Percentiles rank a stretch among this genome's conserved stretches.
These are phyloP conservation scores for Ailurus styani DNA, from an alignment of 2,113 vertebrate species.

Conservation along the genomic window DNA sequence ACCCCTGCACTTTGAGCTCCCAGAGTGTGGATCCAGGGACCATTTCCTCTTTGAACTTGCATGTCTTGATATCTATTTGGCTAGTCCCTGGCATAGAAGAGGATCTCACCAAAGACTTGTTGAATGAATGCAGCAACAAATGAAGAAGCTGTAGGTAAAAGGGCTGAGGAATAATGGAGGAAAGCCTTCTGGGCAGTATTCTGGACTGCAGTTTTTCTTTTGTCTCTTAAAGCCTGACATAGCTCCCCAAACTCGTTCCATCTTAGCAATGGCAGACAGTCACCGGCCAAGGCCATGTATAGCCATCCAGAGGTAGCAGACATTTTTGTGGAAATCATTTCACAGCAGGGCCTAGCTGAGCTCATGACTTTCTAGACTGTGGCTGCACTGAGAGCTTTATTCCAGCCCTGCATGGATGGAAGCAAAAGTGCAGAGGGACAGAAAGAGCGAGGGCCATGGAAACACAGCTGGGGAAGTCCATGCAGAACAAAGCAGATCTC, in stretches of 20 bases:
- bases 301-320: slow-evolving; percentile 15
- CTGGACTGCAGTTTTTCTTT: slow-evolving; percentile 24
- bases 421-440: background rate
- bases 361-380: slow-evolving; percentile 43
- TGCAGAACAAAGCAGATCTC: slow-evolving; percentile 5
- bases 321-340: slow-evolving; percentile 52
- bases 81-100: background rate
- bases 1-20: background rate
- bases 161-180: background rate
- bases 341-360: slow-evolving; percentile 9
- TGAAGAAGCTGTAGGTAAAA: background rate
- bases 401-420: slow-evolving; percentile 23
- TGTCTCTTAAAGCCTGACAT: slow-evolving; percentile 23
- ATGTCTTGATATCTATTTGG: background rate
- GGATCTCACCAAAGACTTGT: slow-evolving; percentile 12
- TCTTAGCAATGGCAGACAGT: slow-evolving; percentile 3
- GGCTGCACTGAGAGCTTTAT: background rate
- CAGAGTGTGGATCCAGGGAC: background rate
- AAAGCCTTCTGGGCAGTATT: background rate
- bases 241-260: slow-evolving; percentile 24
- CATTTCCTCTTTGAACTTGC: slow-evolving; percentile 21
- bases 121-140: slow-evolving; percentile 35
- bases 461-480: slow-evolving; percentile 26
- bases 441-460: slow-evolving; percentile 32
- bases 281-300: slow-evolving; percentile 36